Evolutionary conservation across 2,113 vertebrate genomes (phyloP), one percentile per base, ranked within the genome.

Genomic region (Pelmatolapia mariae): DNA sequence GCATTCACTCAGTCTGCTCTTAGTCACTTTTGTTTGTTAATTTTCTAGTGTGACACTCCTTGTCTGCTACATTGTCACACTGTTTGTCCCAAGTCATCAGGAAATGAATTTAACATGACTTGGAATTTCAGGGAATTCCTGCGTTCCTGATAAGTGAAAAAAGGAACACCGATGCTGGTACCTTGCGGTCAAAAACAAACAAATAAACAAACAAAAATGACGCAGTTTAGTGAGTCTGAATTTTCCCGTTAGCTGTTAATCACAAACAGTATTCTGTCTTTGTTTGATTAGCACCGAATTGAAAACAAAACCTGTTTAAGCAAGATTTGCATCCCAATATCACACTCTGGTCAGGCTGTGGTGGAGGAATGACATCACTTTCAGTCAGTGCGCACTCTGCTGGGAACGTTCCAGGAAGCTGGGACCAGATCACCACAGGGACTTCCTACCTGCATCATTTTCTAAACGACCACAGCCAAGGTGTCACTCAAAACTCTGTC

Each of bases 191-290:
- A 61, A 61, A 16, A 31, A 31, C 8, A 57, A 57, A 29, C 53
- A 24, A 53, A 56, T 10, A 53, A 53, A 53, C 22, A 56, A 57
- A 31, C 59, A 63, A 63, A 63, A 11, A n/a, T 7, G 6, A 36
- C 2, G 10, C 1, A 66, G 31, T n/a, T 66, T 66, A 36, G 6
- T n/a, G 31, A 36, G 31, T 0, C 18, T 66, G 31, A 1, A 36
- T 66, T 1, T 66, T n/a, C 10, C 61, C 38, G 18, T 66, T 66
- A 36, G 31, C 61, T 36, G 18, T 19, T 33, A 63, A 33, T 63
- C 29, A 40, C 33, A 38, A 22, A 68, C n/a, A 24, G 36, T 9
- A 22, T 1, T 0, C 66, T 3, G 0, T 43, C 24, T 71, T 43
- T 26, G 66, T 71, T 24, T 71, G 13, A 0, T 15, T 43, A 43